Percentiles rank a stretch among this genome's conserved stretches.
Evolutionary conservation across 2,888 invertebrate genomes (phyloP).

Genomic region (Caenorhabditis angaria): DNA sequence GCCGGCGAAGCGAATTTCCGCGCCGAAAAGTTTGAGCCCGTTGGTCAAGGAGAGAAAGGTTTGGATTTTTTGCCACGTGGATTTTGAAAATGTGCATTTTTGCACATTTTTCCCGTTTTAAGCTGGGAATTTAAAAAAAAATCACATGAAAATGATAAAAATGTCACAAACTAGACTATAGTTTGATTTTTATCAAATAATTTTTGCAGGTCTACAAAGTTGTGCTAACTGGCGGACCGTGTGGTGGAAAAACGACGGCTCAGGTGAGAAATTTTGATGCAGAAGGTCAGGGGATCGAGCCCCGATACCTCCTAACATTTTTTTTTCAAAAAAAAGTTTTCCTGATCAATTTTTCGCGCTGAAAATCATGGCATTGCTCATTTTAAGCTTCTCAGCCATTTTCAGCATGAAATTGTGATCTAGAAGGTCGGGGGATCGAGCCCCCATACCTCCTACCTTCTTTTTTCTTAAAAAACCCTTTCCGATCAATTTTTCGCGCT

Average conservation of each 20-base stretch:
- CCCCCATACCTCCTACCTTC: too few relatives aligned
- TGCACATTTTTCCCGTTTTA: too few relatives aligned
- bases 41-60: background rate
- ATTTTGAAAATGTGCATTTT: too few relatives aligned
- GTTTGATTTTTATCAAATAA: too few relatives aligned
- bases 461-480: background rate
- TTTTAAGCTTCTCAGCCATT: too few relatives aligned
- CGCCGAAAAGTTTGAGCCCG: background rate
- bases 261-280: conserved; percentile 51
- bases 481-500: background rate
- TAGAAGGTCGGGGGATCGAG: too few relatives aligned
- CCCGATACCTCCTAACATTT: too few relatives aligned
- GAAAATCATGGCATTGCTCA: too few relatives aligned
- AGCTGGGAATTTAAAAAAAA: background rate
- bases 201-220: conserved; percentile 56
- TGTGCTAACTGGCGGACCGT: conserved; percentile 71
- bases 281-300: too few relatives aligned
- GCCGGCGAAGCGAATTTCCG: background rate
- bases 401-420: too few relatives aligned
- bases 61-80: background rate
- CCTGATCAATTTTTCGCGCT: too few relatives aligned
- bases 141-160: background rate
- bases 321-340: too few relatives aligned
- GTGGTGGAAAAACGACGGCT: conserved; percentile 72
- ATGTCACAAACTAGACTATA: background rate